These are phyloP conservation scores for Megastigmus dorsalis DNA, from an alignment of 2,888 invertebrate species.

Conservation along the genomic window DNA sequence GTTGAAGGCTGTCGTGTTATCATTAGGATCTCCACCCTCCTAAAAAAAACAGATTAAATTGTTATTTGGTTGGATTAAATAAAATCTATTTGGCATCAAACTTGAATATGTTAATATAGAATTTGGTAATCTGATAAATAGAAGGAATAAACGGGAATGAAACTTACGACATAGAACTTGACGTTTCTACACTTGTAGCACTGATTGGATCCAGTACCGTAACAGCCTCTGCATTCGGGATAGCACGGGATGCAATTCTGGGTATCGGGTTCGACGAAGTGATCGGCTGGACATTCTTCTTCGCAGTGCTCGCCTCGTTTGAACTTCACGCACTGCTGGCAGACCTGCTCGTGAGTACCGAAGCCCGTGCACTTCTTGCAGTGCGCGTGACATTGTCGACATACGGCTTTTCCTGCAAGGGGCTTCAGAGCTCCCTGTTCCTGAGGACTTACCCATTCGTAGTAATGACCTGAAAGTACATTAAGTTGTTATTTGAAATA, in stretches of 20 bases:
- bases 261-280: constrained; percentile 85
- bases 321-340: constrained; percentile 90
- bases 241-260: constrained; percentile 86
- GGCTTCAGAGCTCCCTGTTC: constrained; percentile 83
- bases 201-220: constrained; percentile 84
- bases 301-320: constrained; percentile 93
- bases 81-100: constrained; percentile 4
- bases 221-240: constrained; percentile 89
- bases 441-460: constrained; percentile 87
- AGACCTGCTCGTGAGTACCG: constrained; percentile 90
- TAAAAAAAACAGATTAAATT: constrained; percentile 64
- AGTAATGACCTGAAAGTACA: constrained; percentile 81
- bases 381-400: constrained; percentile 91
- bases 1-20: constrained; percentile 84
- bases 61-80: not conserved
- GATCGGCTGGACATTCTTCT: constrained; percentile 89
- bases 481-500: not conserved
- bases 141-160: constrained; percentile 56
- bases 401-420: constrained; percentile 89
- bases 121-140: constrained; percentile 33
- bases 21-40: constrained; percentile 76
- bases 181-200: constrained; percentile 87
- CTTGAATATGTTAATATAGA: not conserved
- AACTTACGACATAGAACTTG: constrained; percentile 79
- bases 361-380: constrained; percentile 92